Evolutionary conservation across 2,113 vertebrate genomes (phyloP).

Genomic region (Bubo scandiacus): DNA sequence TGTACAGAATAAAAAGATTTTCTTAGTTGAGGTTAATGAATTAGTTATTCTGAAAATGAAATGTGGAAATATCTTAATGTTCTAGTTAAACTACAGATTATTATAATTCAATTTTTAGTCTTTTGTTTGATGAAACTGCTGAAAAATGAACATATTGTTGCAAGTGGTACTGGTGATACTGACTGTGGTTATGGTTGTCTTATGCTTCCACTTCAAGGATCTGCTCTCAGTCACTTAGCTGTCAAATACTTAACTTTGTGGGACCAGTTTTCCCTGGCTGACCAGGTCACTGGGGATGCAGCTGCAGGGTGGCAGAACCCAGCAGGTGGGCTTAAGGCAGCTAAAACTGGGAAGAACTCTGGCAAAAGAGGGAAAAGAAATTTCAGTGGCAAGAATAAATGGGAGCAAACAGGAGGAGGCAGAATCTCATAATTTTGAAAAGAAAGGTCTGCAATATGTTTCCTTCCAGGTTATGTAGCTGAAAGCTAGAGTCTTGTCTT

Average conservation of each 20-base stretch:
- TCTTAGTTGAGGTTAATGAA: not conserved
- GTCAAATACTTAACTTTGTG: not conserved
- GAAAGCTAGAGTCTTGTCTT: not conserved
- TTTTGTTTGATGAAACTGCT: not conserved
- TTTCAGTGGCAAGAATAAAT: not conserved
- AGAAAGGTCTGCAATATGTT: not conserved
- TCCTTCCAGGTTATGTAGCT: not conserved
- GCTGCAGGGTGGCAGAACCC: not conserved
- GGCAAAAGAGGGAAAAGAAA: not conserved
- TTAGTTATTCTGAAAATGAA: not conserved
- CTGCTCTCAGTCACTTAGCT: not conserved
- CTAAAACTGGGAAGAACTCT: not conserved
- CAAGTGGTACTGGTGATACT: not conserved
- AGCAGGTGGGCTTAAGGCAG: not conserved
- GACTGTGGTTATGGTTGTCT: not conserved
- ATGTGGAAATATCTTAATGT: not conserved
- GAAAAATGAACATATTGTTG: not conserved
- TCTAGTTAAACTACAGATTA: not conserved
- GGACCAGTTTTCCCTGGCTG: not conserved
- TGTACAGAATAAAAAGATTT: not conserved
- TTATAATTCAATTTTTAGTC: not conserved
- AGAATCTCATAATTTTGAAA: not conserved
- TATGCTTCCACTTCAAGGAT: not conserved
- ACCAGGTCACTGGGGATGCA: not conserved
- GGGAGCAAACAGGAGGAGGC: not conserved